Evolutionary conservation across 2,113 vertebrate genomes (phyloP).

Genomic region (Parus major): DNA sequence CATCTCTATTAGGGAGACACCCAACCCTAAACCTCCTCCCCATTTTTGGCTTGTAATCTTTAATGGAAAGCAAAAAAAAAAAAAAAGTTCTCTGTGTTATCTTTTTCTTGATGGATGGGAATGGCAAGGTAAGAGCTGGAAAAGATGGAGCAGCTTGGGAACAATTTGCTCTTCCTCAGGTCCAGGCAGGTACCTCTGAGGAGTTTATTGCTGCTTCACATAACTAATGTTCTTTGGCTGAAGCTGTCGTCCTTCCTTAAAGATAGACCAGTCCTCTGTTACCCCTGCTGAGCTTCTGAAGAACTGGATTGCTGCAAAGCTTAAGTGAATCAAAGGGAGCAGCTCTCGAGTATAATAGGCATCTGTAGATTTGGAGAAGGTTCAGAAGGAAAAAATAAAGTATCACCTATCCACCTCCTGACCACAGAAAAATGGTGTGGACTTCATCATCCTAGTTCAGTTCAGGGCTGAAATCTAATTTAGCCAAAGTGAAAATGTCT

Average conservation of each 20-base stretch:
- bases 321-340: not conserved
- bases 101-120: not conserved
- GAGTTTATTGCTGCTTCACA: not conserved
- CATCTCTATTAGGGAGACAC: not conserved
- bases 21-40: not conserved
- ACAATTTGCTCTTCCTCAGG: not conserved
- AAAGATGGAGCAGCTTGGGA: not conserved
- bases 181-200: not conserved
- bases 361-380: not conserved
- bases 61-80: not conserved
- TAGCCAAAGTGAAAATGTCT: not conserved
- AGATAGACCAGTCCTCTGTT: not conserved
- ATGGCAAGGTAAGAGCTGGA: not conserved
- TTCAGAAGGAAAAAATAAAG: not conserved
- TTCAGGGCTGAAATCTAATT: not conserved
- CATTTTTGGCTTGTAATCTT: not conserved
- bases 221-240: not conserved
- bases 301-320: not conserved
- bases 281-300: not conserved
- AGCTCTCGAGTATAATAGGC: rapidly evolving
- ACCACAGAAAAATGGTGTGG: not conserved
- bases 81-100: not conserved
- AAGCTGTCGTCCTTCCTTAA: not conserved
- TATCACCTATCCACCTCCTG: not conserved
- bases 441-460: not conserved